Percentiles rank a stretch among this genome's conserved stretches.
phyloP scores from a whole-genome alignment of 2,113 vertebrate species.

The Tachuris rubrigastra region DNA sequence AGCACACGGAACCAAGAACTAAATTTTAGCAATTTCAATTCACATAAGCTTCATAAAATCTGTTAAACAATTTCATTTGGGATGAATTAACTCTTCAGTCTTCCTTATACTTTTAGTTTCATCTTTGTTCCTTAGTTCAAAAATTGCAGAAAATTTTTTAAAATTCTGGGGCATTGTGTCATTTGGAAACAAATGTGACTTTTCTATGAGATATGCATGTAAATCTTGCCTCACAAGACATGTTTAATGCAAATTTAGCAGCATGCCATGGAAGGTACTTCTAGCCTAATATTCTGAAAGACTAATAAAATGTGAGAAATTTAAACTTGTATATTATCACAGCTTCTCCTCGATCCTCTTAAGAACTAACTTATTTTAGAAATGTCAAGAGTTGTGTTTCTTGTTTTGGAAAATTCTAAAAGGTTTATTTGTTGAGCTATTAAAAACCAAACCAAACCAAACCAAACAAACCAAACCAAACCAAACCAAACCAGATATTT shows the following conservation, averaged over 20 bases:
- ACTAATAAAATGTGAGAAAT: neutral
- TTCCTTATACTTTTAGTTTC: neutral
- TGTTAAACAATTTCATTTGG: neutral
- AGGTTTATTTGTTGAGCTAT: neutral
- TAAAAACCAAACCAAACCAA: too few relatives aligned
- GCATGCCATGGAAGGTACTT: neutral
- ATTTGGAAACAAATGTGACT: neutral
- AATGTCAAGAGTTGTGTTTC: neutral
- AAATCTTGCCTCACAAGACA: neutral
- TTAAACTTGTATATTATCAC: neutral
- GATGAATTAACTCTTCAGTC: neutral
- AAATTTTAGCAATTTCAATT: constrained; percentile 29
- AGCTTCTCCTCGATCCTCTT: neutral
- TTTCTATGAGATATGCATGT: neutral
- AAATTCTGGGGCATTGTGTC: neutral
- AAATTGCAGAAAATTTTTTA: neutral
- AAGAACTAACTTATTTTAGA: neutral
- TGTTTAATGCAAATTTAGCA: neutral
- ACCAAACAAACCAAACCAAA: too few relatives aligned
- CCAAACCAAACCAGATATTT: neutral
- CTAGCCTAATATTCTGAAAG: neutral
- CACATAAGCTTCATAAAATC: neutral
- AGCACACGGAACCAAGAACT: neutral
- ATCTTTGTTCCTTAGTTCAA: neutral
- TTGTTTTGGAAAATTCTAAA: neutral